These are phyloP conservation scores for Synergus umbraculus DNA, from an alignment of 2,888 invertebrate genomes.

Conservation along the genomic window DNA sequence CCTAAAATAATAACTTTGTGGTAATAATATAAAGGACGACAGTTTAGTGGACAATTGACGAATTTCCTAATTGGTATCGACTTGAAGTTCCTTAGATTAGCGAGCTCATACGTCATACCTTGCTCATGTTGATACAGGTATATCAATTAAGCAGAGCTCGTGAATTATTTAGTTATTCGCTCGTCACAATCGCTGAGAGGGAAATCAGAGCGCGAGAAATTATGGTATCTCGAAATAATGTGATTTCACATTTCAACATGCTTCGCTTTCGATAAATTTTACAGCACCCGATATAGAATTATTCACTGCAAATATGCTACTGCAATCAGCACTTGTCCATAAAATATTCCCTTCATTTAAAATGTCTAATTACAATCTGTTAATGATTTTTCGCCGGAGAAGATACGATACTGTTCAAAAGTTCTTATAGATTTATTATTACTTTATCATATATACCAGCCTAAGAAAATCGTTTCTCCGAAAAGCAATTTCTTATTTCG, in stretches of 20 bases:
- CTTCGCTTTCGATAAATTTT: constrained; percentile 30
- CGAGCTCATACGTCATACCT: constrained; percentile 36
- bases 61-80: constrained; percentile 39
- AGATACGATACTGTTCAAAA: no score
- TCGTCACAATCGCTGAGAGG: constrained; percentile 60
- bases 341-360: constrained; percentile 2
- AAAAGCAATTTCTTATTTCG: constrained; percentile 23
- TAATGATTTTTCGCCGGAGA: background rate
- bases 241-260: constrained; percentile 40
- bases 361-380: background rate
- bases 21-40: constrained; percentile 39
- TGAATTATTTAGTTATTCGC: constrained; percentile 60
- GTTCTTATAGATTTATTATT: background rate
- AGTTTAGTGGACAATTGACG: constrained; percentile 18
- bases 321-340: constrained; percentile 20
- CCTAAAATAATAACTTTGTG: background rate
- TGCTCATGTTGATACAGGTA: constrained; percentile 49
- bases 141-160: constrained; percentile 59
- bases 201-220: constrained; percentile 51
- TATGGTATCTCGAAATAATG: constrained; percentile 48
- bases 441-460: background rate
- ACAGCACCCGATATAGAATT: constrained; percentile 13
- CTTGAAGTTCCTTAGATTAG: constrained; percentile 37
- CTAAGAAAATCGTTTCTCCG: background rate
- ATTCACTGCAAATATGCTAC: constrained; percentile 15